Conservation (phyloP, 2,888 invertebrate genomes). For the Baronia brevicornis region DNA sequence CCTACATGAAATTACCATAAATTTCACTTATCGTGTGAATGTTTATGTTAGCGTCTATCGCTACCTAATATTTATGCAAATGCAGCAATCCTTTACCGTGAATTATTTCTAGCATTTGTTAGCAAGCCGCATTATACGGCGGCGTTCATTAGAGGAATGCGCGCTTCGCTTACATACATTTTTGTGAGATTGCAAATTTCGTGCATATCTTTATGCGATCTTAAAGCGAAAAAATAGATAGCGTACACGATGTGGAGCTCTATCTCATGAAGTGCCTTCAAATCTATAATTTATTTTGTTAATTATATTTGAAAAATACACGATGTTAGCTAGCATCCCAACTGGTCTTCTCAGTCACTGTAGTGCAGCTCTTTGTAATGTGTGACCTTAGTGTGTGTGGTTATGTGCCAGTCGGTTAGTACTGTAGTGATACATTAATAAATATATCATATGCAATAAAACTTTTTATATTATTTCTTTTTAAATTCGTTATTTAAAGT, state of each 20-base stretch:
- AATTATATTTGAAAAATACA: slow-evolving; percentile 15
- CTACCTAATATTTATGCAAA: slow-evolving; percentile 62
- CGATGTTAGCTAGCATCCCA: no score
- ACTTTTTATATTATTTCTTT: no score
- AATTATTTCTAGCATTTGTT: slow-evolving; percentile 62
- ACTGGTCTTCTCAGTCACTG: no score
- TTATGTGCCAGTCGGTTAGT: no score
- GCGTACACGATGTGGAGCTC: slow-evolving; percentile 9
- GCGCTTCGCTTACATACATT: slow-evolving; percentile 43
- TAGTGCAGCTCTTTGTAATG: no score
- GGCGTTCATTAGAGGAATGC: slow-evolving; percentile 54
- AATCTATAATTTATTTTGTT: slow-evolving; percentile 22
- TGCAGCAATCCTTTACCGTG: slow-evolving; percentile 56
- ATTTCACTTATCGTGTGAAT: slow-evolving; percentile 63
- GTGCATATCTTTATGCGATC: slow-evolving; percentile 23
- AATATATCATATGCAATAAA: no score
- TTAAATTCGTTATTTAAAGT: no score
- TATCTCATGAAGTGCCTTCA: slow-evolving; percentile 20
- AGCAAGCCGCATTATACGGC: slow-evolving; percentile 44
- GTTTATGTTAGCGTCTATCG: slow-evolving; percentile 55
- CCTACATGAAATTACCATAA: slow-evolving; percentile 54
- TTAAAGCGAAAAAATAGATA: slow-evolving; percentile 20
- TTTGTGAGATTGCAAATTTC: slow-evolving; percentile 46
- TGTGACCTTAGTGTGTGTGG: no score
- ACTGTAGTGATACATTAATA: no score